Evolutionary conservation across 2,113 vertebrate species (phyloP), one percentile per base, ranked within the genome.

Genomic region (Microtus montanus): DNA sequence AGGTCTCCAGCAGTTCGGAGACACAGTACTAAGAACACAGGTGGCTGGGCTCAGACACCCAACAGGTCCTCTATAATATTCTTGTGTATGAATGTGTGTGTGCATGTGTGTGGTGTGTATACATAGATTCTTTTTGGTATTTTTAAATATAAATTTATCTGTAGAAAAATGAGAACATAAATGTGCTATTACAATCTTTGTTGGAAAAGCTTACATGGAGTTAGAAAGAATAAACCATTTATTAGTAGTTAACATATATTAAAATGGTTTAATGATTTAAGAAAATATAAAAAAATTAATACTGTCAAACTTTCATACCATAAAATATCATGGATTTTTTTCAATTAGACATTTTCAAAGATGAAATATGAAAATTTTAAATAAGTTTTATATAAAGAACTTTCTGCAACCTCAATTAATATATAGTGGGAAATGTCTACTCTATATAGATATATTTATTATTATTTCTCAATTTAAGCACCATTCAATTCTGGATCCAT

Each of bases 211-310:
- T 97, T 98, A 96, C 95, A 98, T 98, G 98, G 96, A 97, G 98
- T 98, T 98, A 98, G 97, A 98, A 98, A 98, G 98, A 98, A 98
- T 98, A 98, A 98, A 94, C 98, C 97, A 98, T 99, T 98, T 98
- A 99, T 99, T 99, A 99, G 99, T 98, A 99, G 97, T 98, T 98
- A 99, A 99, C 98, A 91, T 97, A 98, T 99, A 99, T 99, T 99
- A 99, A 99, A 99, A 99, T 99, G 99, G 99, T 99, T 99, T 98
- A 99, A 99, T 99, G 98, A 99, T 99, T 99, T 99, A 99, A 99
- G 98, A 99, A 99, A 99, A 99, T 99, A 99, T 98, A 99, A 99
- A 99, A 85, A 99, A 99, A 99, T 99, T 99, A 99, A 99, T 99
- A 99, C 99, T 99, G 99, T 99, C 99, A 99, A 99, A 98, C 98